These are phyloP conservation scores for Unio pictorum DNA, from an alignment of 2,888 invertebrate species.

Conservation along the genomic window DNA sequence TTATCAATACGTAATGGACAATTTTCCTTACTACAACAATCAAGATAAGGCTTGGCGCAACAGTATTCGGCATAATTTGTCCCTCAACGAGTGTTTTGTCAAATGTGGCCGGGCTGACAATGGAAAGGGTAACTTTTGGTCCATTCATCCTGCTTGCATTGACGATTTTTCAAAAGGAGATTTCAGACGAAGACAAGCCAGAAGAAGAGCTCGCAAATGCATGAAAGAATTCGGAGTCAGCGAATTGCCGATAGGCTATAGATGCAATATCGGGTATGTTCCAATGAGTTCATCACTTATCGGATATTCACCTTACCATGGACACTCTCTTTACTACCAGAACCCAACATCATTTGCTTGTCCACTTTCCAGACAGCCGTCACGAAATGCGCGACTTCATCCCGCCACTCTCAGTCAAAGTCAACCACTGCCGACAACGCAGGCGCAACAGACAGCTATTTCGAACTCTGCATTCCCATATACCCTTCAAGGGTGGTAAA, in stretches of 20 bases:
- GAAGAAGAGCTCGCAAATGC: conserved; percentile 81
- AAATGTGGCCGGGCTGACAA: conserved; percentile 75
- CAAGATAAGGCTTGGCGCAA: conserved; percentile 67
- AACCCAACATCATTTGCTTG: too few species aligned
- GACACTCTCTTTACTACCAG: conserved; percentile 1
- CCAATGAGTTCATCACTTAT: conserved; percentile 51
- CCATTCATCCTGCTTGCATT: conserved; percentile 96
- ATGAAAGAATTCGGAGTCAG: conserved; percentile 18
- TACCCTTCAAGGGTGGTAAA: too few species aligned
- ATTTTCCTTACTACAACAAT: conserved; percentile 64
- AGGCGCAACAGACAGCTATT: too few species aligned
- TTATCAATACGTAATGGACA: conserved; percentile 66
- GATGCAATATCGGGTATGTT: conserved; percentile 44
- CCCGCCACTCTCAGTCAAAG: too few species aligned
- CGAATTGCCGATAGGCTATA: conserved; percentile 4
- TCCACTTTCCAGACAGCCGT: too few species aligned
- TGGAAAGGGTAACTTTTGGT: conserved; percentile 98
- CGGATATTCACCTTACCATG: conserved; percentile 33
- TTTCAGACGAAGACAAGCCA: conserved; percentile 94
- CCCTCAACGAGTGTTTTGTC: conserved; percentile 68
- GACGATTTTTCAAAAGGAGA: conserved; percentile 97
- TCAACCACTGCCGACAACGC: too few species aligned
- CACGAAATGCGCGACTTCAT: too few species aligned
- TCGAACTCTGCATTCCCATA: too few species aligned
- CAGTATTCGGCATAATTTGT: conserved; percentile 67